Evolutionary conservation across 2,113 vertebrate species (phyloP).

Genomic region (Sminthopsis crassicaudata): DNA sequence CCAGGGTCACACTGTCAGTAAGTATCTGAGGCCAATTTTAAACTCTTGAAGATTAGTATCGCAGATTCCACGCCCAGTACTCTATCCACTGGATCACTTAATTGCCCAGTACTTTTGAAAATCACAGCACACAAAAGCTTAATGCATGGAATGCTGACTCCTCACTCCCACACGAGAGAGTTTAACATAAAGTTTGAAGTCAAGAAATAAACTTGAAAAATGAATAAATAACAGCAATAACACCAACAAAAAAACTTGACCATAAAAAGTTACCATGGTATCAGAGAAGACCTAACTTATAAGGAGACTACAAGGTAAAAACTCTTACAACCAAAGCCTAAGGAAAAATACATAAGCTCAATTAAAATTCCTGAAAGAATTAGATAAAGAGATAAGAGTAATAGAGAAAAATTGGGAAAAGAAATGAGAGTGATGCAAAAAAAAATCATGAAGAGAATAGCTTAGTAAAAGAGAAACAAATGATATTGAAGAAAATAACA

Average conservation of each 20-base stretch:
- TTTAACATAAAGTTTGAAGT: not conserved
- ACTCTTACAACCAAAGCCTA: not conserved
- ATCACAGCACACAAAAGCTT: not conserved
- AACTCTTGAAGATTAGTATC: no score
- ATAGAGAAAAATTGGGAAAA: not conserved
- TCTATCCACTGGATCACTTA: no score
- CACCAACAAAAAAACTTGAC: not conserved
- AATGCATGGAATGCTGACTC: not conserved
- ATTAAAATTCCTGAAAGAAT: not conserved
- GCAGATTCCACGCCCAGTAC: no score
- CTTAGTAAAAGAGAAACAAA: not conserved
- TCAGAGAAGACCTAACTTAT: not conserved
- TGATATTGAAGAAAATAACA: not conserved
- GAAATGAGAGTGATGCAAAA: not conserved
- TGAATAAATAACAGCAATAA: not conserved
- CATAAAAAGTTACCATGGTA: not conserved
- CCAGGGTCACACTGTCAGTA: no score
- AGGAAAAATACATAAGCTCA: not conserved
- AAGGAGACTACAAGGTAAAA: not conserved
- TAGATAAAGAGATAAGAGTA: not conserved
- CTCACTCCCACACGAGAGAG: not conserved
- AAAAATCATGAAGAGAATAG: not conserved
- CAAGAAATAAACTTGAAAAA: not conserved
- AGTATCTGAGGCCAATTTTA: no score
- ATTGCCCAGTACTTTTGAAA: no score